A percentile compares a stretch with the other conserved stretches of the same genome.
phyloP scores from a whole-genome alignment of 2,113 vertebrate genomes.

The Sigmodon hispidus region DNA sequence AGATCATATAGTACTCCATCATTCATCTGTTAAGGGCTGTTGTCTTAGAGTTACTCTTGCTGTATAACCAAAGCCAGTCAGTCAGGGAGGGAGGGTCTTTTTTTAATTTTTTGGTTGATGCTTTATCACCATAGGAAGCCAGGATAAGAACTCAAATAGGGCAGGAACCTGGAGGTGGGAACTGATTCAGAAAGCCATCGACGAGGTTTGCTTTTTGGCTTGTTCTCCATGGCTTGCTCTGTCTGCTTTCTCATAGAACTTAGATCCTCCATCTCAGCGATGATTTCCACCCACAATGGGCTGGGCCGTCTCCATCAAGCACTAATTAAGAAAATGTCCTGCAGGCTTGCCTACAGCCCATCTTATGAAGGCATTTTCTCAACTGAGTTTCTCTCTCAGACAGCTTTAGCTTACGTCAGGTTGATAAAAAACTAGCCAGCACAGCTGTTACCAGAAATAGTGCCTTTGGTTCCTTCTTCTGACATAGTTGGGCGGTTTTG shows the following conservation, averaged over 20 bases:
- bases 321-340: background rate
- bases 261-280: background rate
- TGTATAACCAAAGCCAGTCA: background rate
- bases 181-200: background rate
- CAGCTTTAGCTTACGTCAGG: background rate
- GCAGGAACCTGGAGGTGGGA: background rate
- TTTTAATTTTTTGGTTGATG: background rate
- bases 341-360: background rate
- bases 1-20: background rate
- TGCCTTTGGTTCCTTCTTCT: background rate
- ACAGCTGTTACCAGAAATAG: background rate
- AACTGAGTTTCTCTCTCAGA: background rate
- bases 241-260: background rate
- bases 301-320: background rate
- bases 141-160: background rate
- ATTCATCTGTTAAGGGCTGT: background rate
- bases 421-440: background rate
- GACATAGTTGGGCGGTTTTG: background rate
- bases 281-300: background rate
- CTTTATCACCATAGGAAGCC: background rate
- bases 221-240: background rate
- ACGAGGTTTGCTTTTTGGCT: background rate
- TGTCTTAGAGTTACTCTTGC: background rate
- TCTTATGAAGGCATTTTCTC: background rate
- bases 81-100: background rate